Conservation (phyloP, 2,797 vertebrate species). For the Uromys caudimaculatus region DNA sequence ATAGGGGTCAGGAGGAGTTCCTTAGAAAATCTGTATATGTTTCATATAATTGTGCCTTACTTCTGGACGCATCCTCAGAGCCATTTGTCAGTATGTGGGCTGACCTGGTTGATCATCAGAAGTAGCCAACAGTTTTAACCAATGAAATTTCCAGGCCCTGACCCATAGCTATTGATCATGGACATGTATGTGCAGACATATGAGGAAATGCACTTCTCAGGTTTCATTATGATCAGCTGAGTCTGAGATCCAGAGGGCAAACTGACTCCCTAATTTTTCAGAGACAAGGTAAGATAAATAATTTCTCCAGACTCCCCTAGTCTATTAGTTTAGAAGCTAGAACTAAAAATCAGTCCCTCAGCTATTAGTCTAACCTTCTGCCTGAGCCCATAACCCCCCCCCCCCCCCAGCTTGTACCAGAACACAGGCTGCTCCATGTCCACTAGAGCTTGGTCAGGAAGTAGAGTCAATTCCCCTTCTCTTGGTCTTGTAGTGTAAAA, state of each 20-base stretch:
- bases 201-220: background rate
- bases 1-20: background rate
- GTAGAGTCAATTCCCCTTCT: background rate
- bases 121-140: background rate
- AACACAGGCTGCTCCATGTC: background rate
- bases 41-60: background rate
- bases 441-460: background rate
- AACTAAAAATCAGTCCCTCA: background rate
- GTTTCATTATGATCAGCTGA: background rate
- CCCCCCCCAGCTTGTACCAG: background rate
- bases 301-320: background rate
- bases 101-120: background rate
- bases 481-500: background rate
- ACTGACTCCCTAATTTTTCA: background rate
- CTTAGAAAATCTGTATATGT: background rate
- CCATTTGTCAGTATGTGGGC: background rate
- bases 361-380: background rate
- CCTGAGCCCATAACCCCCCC: background rate
- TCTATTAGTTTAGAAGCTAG: background rate
- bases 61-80: background rate
- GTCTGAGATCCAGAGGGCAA: background rate
- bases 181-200: too few species aligned
- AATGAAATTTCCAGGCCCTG: background rate
- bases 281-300: background rate
- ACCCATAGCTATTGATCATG: background rate